Conservation (phyloP, 2,888 invertebrate species). For the Sphaeridia pumilis region DNA sequence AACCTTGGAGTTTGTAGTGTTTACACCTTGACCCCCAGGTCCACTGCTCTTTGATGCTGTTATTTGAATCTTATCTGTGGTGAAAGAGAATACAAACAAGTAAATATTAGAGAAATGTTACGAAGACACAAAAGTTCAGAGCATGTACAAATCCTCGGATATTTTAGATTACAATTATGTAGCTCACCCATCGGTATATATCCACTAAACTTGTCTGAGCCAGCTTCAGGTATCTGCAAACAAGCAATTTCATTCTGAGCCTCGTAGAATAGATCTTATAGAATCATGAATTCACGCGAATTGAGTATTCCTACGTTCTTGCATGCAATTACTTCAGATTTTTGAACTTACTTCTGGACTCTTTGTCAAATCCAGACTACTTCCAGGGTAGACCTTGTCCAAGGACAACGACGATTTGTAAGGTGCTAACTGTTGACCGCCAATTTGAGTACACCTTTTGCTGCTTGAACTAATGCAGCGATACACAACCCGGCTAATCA, state of each 20-base stretch:
- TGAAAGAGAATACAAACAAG: slow-evolving; percentile 1
- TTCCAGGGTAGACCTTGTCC: slow-evolving; percentile 28
- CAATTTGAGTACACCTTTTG: not conserved
- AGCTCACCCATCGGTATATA: slow-evolving; percentile 32
- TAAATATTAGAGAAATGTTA: too few species aligned
- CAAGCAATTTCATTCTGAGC: too few species aligned
- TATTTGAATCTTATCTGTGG: slow-evolving; percentile 60
- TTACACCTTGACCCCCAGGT: slow-evolving; percentile 91
- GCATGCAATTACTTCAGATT: too few species aligned
- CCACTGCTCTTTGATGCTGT: slow-evolving; percentile 74
- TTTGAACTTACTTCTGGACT: slow-evolving; percentile 19
- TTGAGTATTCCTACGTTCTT: too few species aligned
- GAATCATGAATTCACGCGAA: too few species aligned
- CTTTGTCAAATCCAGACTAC: slow-evolving; percentile 18
- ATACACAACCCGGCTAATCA: not conserved
- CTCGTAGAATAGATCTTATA: too few species aligned
- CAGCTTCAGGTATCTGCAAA: slow-evolving; percentile 20
- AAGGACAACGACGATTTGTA: slow-evolving; percentile 25
- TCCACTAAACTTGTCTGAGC: slow-evolving; percentile 23
- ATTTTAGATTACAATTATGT: not conserved
- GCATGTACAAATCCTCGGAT: too few species aligned
- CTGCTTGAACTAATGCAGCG: not conserved
- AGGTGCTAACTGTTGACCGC: not conserved
- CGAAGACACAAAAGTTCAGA: too few species aligned
- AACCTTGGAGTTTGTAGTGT: slow-evolving; percentile 84